Conservation (phyloP, 2,113 vertebrate species). For the Gasterosteus nipponicus region DNA sequence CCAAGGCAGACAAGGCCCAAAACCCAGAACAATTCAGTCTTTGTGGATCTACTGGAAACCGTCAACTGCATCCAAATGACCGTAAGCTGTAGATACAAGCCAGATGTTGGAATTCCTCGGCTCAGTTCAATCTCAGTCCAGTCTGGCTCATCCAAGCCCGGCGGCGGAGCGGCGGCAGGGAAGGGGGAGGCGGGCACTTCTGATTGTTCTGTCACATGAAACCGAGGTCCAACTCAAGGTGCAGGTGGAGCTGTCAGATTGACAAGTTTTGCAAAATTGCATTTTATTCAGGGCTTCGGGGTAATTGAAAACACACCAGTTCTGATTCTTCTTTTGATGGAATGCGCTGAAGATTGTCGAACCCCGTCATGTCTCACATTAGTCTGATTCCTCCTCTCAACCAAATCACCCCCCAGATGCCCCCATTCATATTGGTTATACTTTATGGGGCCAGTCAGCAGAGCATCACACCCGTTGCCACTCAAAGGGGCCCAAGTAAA, state of each 20-base stretch:
- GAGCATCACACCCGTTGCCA: slow-evolving; percentile 19
- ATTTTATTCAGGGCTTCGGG: slow-evolving; percentile 31
- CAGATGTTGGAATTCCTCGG: slow-evolving; percentile 86
- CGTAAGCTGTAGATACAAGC: slow-evolving; percentile 86
- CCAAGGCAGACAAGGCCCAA: slow-evolving; percentile 77
- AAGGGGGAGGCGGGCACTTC: slow-evolving; percentile 51
- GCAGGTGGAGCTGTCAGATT: slow-evolving; percentile 21
- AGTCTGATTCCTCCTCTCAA: slow-evolving; percentile 54
- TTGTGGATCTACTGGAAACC: slow-evolving; percentile 87
- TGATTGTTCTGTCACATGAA: slow-evolving; percentile 45
- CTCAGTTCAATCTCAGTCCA: slow-evolving; percentile 81
- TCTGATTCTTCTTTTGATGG: slow-evolving; percentile 53
- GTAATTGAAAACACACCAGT: slow-evolving; percentile 63
- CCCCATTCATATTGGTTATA: slow-evolving; percentile 35
- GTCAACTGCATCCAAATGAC: slow-evolving; percentile 85
- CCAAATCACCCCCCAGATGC: slow-evolving; percentile 64
- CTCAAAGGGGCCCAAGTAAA: slow-evolving; percentile 29
- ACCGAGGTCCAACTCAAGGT: slow-evolving; percentile 33
- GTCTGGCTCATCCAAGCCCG: slow-evolving; percentile 77
- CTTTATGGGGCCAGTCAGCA: slow-evolving; percentile 41
- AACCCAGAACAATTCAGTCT: slow-evolving; percentile 83
- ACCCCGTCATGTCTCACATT: slow-evolving; percentile 51
- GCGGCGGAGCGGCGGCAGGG: slow-evolving; percentile 72
- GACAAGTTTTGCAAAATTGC: slow-evolving; percentile 26
- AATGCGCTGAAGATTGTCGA: slow-evolving; percentile 43